phyloP scores from a whole-genome alignment of 2,888 invertebrate genomes.

The Galeopsomyia nigrocyanea region DNA sequence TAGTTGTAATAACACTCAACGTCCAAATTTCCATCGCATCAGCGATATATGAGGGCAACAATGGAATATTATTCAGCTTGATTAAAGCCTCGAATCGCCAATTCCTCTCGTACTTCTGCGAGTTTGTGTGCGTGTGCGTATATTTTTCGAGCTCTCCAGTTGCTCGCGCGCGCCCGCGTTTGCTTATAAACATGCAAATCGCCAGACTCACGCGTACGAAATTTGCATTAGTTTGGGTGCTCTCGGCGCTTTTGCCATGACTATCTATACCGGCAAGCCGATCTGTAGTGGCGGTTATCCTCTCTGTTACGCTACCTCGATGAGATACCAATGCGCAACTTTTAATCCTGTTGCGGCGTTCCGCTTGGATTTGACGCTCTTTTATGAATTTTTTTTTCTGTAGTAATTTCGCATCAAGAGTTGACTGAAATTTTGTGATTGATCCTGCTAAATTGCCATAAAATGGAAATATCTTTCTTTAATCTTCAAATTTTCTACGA shows the following conservation, averaged over 20 bases:
- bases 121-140: background rate
- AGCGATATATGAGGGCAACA: too few relatives aligned
- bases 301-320: background rate
- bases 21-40: too few relatives aligned
- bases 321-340: background rate
- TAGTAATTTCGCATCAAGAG: too few relatives aligned
- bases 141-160: slow-evolving; percentile 20
- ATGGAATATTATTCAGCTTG: slow-evolving; percentile 35
- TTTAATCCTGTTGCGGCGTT: slow-evolving; percentile 25
- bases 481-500: too few relatives aligned
- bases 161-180: slow-evolving; percentile 45
- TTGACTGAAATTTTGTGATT: too few relatives aligned
- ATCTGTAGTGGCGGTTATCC: background rate
- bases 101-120: slow-evolving; percentile 48
- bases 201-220: slow-evolving; percentile 3
- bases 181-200: slow-evolving; percentile 62
- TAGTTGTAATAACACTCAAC: too few relatives aligned
- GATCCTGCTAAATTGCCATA: too few relatives aligned
- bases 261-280: background rate
- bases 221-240: slow-evolving; percentile 36
- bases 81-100: slow-evolving; percentile 54
- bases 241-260: background rate
- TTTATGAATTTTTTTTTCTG: too few relatives aligned
- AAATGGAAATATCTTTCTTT: too few relatives aligned
- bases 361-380: background rate